phyloP scores from a whole-genome alignment of 2,113 vertebrate species.

The Ochotona curzoniae region DNA sequence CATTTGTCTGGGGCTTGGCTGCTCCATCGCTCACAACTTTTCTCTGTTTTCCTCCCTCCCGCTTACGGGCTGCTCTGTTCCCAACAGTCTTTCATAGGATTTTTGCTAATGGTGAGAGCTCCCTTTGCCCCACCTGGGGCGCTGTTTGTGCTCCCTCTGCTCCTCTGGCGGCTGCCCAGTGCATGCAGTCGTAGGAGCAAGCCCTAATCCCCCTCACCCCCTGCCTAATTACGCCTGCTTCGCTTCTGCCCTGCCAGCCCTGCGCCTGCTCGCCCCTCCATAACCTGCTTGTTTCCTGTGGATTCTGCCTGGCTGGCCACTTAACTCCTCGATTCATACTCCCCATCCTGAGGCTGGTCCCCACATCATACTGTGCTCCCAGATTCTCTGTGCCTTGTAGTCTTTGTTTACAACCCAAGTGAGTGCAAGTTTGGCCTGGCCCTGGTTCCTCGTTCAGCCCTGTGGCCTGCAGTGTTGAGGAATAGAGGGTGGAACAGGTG shows the following conservation, averaged over 20 bases:
- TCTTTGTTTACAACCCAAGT: constrained; percentile 68
- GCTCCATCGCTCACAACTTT: constrained; percentile 88
- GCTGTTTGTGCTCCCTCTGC: constrained; percentile 75
- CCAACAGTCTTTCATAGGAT: constrained; percentile 94
- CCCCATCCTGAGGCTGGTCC: constrained; percentile 69
- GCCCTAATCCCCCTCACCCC: constrained; percentile 14
- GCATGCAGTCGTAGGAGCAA: constrained; percentile 76
- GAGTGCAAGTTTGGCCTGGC: constrained; percentile 58
- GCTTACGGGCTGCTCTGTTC: constrained; percentile 91
- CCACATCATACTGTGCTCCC: constrained; percentile 73
- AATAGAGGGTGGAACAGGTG: neutral
- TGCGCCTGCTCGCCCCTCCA: constrained; percentile 64
- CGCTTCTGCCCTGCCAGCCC: constrained; percentile 62
- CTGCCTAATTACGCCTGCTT: constrained; percentile 68
- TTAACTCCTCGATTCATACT: constrained; percentile 62
- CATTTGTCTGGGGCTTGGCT: constrained; percentile 85
- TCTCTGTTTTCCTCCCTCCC: constrained; percentile 89
- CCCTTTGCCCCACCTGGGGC: constrained; percentile 73
- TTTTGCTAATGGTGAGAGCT: constrained; percentile 93
- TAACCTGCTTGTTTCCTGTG: constrained; percentile 70
- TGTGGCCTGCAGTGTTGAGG: constrained; percentile 47
- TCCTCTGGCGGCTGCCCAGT: constrained; percentile 67
- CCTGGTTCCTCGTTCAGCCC: constrained; percentile 59
- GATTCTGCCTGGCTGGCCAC: constrained; percentile 75
- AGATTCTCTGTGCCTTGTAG: constrained; percentile 76